Conservation (phyloP, 2,113 vertebrate genomes). For the Campylorhamphus procurvoides region DNA sequence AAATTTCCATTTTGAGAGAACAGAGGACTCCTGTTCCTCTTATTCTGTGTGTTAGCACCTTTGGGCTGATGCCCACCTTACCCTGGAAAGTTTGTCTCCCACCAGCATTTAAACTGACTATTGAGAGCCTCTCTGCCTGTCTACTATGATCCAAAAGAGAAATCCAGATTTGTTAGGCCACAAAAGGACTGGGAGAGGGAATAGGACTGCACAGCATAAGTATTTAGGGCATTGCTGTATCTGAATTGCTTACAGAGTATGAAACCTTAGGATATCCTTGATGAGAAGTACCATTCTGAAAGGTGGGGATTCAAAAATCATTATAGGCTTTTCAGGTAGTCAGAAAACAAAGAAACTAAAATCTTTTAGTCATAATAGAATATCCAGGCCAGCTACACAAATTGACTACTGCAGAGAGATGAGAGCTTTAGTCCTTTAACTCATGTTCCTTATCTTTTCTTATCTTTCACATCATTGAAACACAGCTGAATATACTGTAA, state of each 20-base stretch:
- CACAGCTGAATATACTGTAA: not conserved
- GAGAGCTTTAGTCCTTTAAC: not conserved
- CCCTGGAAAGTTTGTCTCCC: not conserved
- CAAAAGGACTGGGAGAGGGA: not conserved
- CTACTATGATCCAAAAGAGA: not conserved
- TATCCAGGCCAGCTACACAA: not conserved
- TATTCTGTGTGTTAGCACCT: not conserved
- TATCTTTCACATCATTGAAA: not conserved
- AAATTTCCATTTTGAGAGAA: not conserved
- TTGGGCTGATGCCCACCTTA: not conserved
- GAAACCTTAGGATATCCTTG: not conserved
- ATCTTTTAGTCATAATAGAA: not conserved
- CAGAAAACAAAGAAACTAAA: not conserved
- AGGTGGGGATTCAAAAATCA: not conserved
- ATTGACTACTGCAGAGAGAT: not conserved
- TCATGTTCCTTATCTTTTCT: not conserved
- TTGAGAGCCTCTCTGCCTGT: not conserved
- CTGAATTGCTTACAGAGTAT: not conserved
- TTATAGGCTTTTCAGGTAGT: not conserved
- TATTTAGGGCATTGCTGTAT: not conserved
- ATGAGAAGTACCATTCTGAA: not conserved
- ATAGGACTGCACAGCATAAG: not conserved
- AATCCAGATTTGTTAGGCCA: not conserved
- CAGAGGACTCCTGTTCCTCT: rapidly evolving
- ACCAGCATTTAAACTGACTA: not conserved